Percentiles rank a stretch among this genome's conserved stretches.
phyloP scores from a whole-genome alignment of 92 coral and sea anemone species.

The Hydrozoanthus gracilis region DNA sequence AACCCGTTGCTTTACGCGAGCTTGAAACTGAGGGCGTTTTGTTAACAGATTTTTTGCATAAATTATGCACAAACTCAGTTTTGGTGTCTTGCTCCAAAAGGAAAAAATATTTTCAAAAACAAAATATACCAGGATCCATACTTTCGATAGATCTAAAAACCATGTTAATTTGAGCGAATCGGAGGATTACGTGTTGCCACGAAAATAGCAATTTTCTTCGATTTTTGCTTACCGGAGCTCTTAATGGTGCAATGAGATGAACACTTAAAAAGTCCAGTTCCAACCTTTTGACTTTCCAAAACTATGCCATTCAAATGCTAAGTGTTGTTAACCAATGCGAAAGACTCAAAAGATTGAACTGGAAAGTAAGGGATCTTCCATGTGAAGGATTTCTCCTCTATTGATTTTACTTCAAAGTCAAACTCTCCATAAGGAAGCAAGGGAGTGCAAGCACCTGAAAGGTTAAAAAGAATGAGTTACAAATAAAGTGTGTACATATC shows the following conservation, averaged over 20 bases:
- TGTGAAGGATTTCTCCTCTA: not conserved
- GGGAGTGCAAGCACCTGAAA: not conserved
- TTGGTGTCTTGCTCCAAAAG: no score
- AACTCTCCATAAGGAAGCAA: not conserved
- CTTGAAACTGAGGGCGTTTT: no score
- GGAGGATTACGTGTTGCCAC: no score
- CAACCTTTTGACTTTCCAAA: not conserved
- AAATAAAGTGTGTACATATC: not conserved
- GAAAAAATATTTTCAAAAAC: no score
- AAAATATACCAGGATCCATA: no score
- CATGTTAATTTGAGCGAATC: no score
- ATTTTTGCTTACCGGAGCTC: not conserved
- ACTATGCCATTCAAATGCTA: not conserved
- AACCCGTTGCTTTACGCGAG: no score
- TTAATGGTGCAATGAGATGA: not conserved
- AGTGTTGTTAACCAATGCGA: not conserved
- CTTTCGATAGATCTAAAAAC: no score
- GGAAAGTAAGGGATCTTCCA: not conserved
- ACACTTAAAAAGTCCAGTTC: not conserved
- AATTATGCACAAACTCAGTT: no score
- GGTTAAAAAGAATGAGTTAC: not conserved
- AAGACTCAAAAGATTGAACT: not conserved
- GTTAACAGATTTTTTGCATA: no score
- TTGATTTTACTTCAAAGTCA: not conserved
- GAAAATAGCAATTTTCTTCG: no score